These are phyloP conservation scores for Anastatus disparis DNA, from an alignment of 1,140 invertebrate genomes.

Conservation along the genomic window DNA sequence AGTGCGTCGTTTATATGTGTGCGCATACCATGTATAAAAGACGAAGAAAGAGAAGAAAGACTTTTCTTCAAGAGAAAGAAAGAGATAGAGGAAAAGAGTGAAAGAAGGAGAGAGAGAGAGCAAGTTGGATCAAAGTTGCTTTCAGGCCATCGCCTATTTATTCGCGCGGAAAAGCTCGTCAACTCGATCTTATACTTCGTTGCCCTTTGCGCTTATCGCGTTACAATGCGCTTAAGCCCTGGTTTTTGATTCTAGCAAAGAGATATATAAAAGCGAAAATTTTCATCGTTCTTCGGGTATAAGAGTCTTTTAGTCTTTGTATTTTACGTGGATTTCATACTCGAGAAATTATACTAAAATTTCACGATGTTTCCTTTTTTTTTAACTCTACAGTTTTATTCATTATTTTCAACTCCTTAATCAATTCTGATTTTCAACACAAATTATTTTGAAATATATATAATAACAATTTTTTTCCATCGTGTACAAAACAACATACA, in stretches of 20 bases:
- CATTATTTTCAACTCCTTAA: too few species aligned
- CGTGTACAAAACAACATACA: too few species aligned
- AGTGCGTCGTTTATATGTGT: background rate
- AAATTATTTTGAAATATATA: too few species aligned
- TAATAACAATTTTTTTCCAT: too few species aligned
- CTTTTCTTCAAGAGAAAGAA: too few species aligned
- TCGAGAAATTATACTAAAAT: too few species aligned
- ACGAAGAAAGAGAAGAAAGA: background rate
- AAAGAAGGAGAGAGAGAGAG: background rate
- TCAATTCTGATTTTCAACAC: too few species aligned
- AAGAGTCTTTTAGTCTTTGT: too few species aligned
- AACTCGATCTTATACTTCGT: constrained; percentile 14
- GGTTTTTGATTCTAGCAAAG: background rate
- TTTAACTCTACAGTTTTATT: background rate
- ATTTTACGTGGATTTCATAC: too few species aligned
- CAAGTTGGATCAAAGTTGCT: constrained; percentile 24
- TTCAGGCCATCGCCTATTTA: constrained; percentile 21
- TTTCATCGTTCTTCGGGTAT: background rate
- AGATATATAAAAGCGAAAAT: background rate
- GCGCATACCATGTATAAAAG: background rate
- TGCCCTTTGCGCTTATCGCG: constrained; percentile 20
- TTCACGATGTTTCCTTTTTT: too few species aligned
- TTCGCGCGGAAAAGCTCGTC: constrained; percentile 27
- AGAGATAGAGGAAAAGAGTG: background rate
- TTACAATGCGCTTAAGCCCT: constrained; percentile 1